Conservation (phyloP, 2,113 vertebrate genomes). For the Notarius lentiginosus region DNA sequence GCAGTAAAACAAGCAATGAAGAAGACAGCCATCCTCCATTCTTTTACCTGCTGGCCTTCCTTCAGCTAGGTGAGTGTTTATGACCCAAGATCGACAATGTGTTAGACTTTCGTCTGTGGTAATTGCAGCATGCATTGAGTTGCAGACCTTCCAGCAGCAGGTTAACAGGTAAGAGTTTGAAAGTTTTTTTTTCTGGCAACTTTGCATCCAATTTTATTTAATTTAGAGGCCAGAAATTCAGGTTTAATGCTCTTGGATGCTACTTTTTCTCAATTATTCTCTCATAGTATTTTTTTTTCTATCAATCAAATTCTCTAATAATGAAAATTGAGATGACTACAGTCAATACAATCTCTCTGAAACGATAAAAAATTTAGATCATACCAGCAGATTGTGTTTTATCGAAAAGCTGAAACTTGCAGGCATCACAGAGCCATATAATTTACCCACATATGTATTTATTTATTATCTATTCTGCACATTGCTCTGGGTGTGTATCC, state of each 20-base stretch:
- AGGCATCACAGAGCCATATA: no score
- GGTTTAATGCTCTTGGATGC: neutral
- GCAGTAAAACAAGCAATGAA: constrained; percentile 60
- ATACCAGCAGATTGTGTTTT: no score
- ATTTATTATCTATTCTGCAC: no score
- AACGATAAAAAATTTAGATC: no score
- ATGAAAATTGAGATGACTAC: no score
- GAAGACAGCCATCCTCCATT: constrained; percentile 74
- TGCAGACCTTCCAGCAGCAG: neutral
- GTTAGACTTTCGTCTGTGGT: constrained; percentile 54
- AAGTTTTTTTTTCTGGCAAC: neutral
- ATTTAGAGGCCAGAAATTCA: neutral
- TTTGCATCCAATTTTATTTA: neutral
- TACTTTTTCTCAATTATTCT: neutral
- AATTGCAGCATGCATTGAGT: constrained; percentile 44
- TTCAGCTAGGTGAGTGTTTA: constrained; percentile 75
- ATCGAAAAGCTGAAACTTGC: no score
- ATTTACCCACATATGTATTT: no score
- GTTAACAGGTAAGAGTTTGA: neutral
- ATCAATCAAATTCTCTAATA: neutral
- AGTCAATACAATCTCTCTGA: no score
- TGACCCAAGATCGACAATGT: neutral
- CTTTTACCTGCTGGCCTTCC: constrained; percentile 82
- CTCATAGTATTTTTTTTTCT: neutral
- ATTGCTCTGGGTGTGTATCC: no score